A percentile compares a stretch with the other conserved stretches of the same genome.
phyloP scores from a whole-genome alignment of 2,888 invertebrate genomes.

The Zeuzera pyrina region DNA sequence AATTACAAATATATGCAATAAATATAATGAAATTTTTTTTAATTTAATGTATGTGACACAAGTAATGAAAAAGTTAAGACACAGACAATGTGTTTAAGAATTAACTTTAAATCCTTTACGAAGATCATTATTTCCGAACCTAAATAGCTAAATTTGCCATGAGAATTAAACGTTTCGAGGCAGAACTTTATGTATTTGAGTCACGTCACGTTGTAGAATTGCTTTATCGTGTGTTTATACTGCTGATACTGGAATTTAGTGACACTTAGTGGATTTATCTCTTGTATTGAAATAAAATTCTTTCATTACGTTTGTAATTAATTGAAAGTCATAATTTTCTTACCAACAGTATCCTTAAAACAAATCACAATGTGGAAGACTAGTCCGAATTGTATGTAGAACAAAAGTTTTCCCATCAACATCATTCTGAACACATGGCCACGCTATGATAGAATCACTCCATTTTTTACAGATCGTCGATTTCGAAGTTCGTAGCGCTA shows the following conservation, averaged over 20 bases:
- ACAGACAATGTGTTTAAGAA: no score
- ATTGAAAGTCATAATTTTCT: no score
- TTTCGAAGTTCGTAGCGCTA: constrained; percentile 30
- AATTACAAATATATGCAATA: no score
- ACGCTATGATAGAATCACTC: constrained; percentile 33
- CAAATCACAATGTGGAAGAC: constrained; percentile 70
- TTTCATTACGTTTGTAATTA: no score
- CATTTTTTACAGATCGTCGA: constrained; percentile 28
- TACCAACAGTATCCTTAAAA: constrained; percentile 65
- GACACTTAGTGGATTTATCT: no score
- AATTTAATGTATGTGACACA: no score
- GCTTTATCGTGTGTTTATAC: constrained; percentile 10
- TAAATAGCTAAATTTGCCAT: not conserved
- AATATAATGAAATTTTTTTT: no score
- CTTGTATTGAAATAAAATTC: no score
- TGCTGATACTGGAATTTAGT: not conserved
- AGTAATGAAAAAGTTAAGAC: no score
- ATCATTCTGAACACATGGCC: constrained; percentile 65
- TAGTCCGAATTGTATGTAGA: constrained; percentile 67
- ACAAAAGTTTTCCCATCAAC: constrained; percentile 66
- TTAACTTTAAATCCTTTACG: no score
- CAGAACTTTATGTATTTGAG: constrained; percentile 5
- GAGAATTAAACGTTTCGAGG: not conserved
- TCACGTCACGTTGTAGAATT: constrained; percentile 17
- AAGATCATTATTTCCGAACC: not conserved